These are phyloP conservation scores for Xestia c-nigrum DNA, from an alignment of 2,888 invertebrate genomes.

Conservation along the genomic window DNA sequence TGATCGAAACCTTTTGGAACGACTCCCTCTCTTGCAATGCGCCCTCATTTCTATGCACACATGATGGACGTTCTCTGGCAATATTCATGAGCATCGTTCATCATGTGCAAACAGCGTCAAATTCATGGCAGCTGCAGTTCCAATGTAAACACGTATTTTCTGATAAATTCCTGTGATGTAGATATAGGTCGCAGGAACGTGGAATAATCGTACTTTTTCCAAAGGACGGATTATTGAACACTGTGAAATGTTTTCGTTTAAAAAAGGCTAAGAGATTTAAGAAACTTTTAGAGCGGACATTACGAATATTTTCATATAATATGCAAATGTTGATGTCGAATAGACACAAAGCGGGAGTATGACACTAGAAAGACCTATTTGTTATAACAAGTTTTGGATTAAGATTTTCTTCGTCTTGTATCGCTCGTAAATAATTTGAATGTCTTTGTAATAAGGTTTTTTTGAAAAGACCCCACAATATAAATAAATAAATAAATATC, in stretches of 20 bases:
- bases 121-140: neutral
- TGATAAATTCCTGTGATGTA: neutral
- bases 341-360: no score
- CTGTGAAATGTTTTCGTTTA: neutral
- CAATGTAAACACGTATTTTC: neutral
- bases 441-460: neutral
- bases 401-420: no score
- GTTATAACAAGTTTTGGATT: no score
- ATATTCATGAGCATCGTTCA: conserved; percentile 35
- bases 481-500: no score
- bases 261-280: neutral
- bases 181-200: neutral
- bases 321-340: no score
- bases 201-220: neutral
- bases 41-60: neutral
- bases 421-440: no score
- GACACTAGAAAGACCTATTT: no score
- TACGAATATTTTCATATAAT: no score
- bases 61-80: conserved; percentile 18
- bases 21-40: neutral
- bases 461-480: neutral
- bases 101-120: conserved; percentile 3
- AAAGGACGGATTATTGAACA: neutral
- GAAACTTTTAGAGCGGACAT: no score
- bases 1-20: neutral